A percentile compares a stretch with the other conserved stretches of the same genome.
Evolutionary conservation across 2,113 vertebrate genomes (phyloP).

Genomic region (Chitala chitala): DNA sequence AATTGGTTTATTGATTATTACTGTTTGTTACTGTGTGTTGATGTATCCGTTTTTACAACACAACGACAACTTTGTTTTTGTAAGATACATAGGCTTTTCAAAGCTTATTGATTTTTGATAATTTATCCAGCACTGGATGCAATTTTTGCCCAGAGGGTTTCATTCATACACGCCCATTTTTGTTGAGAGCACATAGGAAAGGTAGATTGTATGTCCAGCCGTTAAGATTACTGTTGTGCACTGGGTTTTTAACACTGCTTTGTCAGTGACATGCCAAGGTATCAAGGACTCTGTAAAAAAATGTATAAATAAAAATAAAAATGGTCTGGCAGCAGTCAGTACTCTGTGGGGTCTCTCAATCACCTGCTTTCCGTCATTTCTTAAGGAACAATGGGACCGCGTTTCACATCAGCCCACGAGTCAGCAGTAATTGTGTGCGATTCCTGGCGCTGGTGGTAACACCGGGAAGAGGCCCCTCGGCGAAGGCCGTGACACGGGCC

Average conservation of each 20-base stretch:
- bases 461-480: background rate
- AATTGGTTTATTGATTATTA: conserved; percentile 32
- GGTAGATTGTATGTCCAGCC: no score
- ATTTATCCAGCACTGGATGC: conserved; percentile 17
- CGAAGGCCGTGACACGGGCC: background rate
- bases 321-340: no score
- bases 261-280: no score
- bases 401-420: background rate
- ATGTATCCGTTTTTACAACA: conserved; percentile 18
- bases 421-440: background rate
- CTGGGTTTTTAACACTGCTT: no score
- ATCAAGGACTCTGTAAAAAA: no score
- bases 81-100: conserved; percentile 29
- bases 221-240: no score
- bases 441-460: background rate
- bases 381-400: background rate
- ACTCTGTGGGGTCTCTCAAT: no score
- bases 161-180: background rate
- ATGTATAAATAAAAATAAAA: no score
- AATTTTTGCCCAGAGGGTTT: background rate
- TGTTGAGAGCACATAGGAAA: background rate
- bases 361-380: background rate
- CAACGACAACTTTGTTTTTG: conserved; percentile 8
- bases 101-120: conserved; percentile 24
- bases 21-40: conserved; percentile 27